phyloP scores from a whole-genome alignment of 2,797 vertebrate genomes.

The Kryptolebias ocellatus region DNA sequence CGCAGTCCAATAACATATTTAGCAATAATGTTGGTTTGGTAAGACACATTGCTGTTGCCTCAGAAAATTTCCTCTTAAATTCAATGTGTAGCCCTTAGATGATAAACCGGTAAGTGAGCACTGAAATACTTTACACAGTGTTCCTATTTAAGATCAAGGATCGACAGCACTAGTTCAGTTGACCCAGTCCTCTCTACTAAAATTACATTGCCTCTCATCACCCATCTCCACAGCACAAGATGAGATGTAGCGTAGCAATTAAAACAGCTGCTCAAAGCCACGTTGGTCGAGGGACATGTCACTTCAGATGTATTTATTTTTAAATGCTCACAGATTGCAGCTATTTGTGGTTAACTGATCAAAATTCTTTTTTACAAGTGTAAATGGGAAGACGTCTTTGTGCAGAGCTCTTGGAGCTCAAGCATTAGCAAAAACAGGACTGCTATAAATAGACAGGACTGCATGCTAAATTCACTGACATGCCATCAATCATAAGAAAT shows the following conservation, averaged over 20 bases:
- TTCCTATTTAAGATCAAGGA: constrained; percentile 34
- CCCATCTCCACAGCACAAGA: constrained; percentile 30
- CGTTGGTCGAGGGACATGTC: constrained; percentile 37
- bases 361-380: constrained; percentile 25
- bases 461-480: constrained; percentile 59
- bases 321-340: constrained; percentile 19
- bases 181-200: constrained; percentile 48
- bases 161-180: constrained; percentile 25
- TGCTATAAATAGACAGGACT: constrained; percentile 72
- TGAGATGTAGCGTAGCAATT: constrained; percentile 54
- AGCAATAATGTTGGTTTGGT: constrained; percentile 46
- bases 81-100: constrained; percentile 23
- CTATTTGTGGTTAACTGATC: constrained; percentile 39
- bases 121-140: background rate
- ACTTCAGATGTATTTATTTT: constrained; percentile 33
- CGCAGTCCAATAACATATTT: constrained; percentile 32
- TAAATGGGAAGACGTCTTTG: constrained; percentile 43
- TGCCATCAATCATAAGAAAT: constrained; percentile 77
- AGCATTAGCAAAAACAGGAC: constrained; percentile 53
- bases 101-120: constrained; percentile 27
- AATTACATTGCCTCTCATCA: constrained; percentile 55
- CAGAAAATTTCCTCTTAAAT: constrained; percentile 29
- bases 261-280: constrained; percentile 40
- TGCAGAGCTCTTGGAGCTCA: constrained; percentile 20
- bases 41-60: constrained; percentile 23